Evolutionary conservation across 2,113 vertebrate species (phyloP).

Genomic region (Zingel zingel): DNA sequence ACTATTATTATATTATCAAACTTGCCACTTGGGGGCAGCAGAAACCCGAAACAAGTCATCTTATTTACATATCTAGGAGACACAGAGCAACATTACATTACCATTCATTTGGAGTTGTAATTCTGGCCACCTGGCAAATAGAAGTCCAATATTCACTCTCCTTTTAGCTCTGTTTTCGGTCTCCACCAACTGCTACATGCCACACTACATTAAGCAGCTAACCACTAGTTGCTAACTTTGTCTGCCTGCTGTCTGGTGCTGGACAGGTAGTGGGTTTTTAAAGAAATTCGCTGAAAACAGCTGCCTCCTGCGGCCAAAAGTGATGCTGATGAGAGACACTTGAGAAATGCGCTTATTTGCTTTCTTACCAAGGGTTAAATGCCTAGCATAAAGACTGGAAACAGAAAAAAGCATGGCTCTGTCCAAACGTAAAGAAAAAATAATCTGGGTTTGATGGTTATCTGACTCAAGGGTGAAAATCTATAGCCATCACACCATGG

Average conservation of each 20-base stretch:
- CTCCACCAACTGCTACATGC: too few relatives aligned
- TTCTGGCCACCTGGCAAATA: too few relatives aligned
- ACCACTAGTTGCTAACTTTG: too few relatives aligned
- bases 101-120: too few relatives aligned
- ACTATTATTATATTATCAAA: background rate
- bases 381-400: background rate
- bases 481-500: constrained; percentile 59
- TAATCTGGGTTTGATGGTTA: constrained; percentile 27
- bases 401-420: background rate
- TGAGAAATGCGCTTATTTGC: background rate
- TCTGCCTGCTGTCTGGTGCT: background rate
- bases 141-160: too few relatives aligned
- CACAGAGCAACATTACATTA: background rate
- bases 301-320: too few relatives aligned
- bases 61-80: background rate
- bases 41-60: background rate
- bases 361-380: too few relatives aligned
- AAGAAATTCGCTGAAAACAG: too few relatives aligned
- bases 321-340: background rate
- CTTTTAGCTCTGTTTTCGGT: too few relatives aligned
- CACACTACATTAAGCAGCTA: too few relatives aligned
- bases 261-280: background rate
- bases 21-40: background rate
- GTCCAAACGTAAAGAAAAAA: background rate
- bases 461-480: constrained; percentile 54